Base-by-base conservation (phyloP, 2,888 invertebrate species). In the Papilio elwesi region DNA sequence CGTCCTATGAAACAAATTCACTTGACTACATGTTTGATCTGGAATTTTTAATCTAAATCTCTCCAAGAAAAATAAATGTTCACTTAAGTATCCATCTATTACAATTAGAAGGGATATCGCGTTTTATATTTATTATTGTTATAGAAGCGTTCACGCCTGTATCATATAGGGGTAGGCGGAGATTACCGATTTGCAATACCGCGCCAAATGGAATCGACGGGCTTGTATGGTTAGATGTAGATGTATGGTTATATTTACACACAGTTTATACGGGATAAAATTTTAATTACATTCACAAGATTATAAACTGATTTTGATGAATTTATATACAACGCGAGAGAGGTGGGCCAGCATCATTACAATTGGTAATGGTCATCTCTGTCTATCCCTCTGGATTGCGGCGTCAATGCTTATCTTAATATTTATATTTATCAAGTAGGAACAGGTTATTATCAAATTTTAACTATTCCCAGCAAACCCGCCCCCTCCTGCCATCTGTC, bases 401-500 rank as follows among this genome's bases (percentile, higher is more conserved):
- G 16, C 26, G 57, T 8, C 16, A 15, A 26, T 16, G 11, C 8
- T 16, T 57, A 15, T 16, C 15, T 57, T 38, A 38, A 43, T 64
- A 48, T 38, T 63, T 36, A 0, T n/a, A 47, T 49, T 63, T 59
- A 12, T 70, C 49, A 53, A 48, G 7, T 70, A 12, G 26, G 13
- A 69, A 51, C 67, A 67, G 52, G 69, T 73, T 65, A 51, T 70
- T 65, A 15, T 68, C 70, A 74, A 57, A 57, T 47, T 62, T 51
- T 36, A 15, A 63, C 68, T 74, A 77, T 72, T 75, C 74, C 68
- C 74, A 71, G 74, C 74, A 52, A 76, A 76, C 68, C 76, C 77
- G 76, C 79, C 77, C 76, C 72, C 75, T 80, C 76, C 79, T 59
- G 36, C 78, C 74, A 74, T 76, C 67, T 83, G 84, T 81, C 85